Evolutionary conservation across 1,140 invertebrate genomes (phyloP).

Genomic region (honey bee (Apis mellifera)): Amel_HAv3.1 CM009931.2:17579001-17579500

Average conservation of each 20-base stretch:
- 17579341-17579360: background rate
- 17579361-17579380: background rate
- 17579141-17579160: constrained; percentile 53
- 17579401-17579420: background rate
- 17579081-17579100: constrained; percentile 25
- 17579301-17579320: background rate
- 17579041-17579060: constrained; percentile 29
- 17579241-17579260: constrained; percentile 48
- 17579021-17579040: background rate
- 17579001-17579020: background rate
- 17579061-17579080: constrained; percentile 27
- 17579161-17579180: constrained; percentile 56
- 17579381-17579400: background rate
- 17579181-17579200: constrained; percentile 54
- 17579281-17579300: too few species aligned
- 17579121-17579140: constrained; percentile 54
- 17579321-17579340: background rate
- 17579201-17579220: constrained; percentile 65
- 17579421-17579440: background rate
- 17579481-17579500: constrained; percentile 32
- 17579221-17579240: constrained; percentile 40
- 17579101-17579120: constrained; percentile 59
- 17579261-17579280: background rate
- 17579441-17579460: background rate
- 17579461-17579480: constrained; percentile 51